Percentiles rank a stretch among this genome's conserved stretches.
Evolutionary conservation across 1,140 invertebrate genomes (phyloP).

Genomic region (Cepaea nemoralis): DNA sequence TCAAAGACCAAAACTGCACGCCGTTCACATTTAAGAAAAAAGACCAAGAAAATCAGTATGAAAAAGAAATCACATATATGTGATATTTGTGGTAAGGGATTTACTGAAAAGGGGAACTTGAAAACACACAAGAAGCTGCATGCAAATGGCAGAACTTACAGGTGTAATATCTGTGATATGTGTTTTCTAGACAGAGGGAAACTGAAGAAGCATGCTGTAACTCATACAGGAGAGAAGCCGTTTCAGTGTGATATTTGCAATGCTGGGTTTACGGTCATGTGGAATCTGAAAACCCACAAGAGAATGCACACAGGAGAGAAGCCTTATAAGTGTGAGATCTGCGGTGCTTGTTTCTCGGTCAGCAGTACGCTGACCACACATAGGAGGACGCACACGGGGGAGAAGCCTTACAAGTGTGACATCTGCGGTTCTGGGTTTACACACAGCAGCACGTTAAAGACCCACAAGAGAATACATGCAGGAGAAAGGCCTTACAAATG

Average conservation of each 20-base stretch:
- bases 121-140: not conserved
- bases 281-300: not conserved
- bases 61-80: not conserved
- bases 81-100: not conserved
- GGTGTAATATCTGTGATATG: not conserved
- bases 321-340: constrained; percentile 1
- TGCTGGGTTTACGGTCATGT: not conserved
- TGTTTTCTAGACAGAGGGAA: not conserved
- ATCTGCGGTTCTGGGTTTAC: not conserved
- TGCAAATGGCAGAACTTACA: not conserved
- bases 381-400: not conserved
- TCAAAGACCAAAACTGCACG: not conserved
- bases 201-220: not conserved
- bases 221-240: not conserved
- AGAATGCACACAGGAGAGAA: constrained; percentile 10
- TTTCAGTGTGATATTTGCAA: not conserved
- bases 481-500: not conserved
- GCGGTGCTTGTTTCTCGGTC: not conserved
- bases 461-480: not conserved
- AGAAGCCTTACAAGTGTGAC: constrained; percentile 5
- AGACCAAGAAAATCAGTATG: not conserved
- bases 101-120: not conserved
- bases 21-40: not conserved
- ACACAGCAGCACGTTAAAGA: not conserved
- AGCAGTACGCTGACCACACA: not conserved